Base-by-base conservation (phyloP, 2,113 vertebrate species). In the Notiomystis cincta region DNA sequence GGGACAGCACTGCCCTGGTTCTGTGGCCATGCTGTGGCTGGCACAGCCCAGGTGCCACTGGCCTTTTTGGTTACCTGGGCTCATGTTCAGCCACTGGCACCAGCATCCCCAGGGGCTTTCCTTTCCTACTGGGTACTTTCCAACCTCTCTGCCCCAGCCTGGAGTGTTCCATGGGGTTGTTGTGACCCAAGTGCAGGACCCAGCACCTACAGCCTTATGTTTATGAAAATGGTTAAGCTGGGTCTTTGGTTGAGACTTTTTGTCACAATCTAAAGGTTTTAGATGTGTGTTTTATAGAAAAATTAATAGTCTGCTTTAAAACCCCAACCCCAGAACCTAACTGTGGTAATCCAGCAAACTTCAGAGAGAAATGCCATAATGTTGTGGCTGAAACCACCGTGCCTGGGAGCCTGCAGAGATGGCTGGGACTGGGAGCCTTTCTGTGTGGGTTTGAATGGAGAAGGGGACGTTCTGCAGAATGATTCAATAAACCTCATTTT, bases 251-350 rank as follows among this genome's bases (percentile, higher is more conserved):
- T 81, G 75, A 76, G 53, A 20, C 24, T 85, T 95, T 85, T 76
- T 0, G 0, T 65, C 54, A 37, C 21, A 38, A n/a, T 40, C 84
- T 60, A 11, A 60, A 81, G 48, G 56, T 10, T 95, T 93, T 79
- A 67, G 81, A 72, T 82, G 30, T 1, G 1, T 47, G 18, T 80
- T 94, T 97, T 85, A 65, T 45, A 82, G 70, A 47, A 69, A 93
- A 96, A 93, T 90, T 91, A 95, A 70, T 93, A 70, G 61, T 22
- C 45, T 89, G 54, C 61, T 82, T 86, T 54, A 70, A 64, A 96
- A 95, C 62, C 24, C 47, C 24, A 82, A 31, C 91, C 91, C 66
- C 75, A 77, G 62, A 69, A 65, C 30, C 61, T 21, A 30, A n/a
- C 73, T 80, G 73, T 71, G 79, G 78, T 65, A 33, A 44, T 38